These are phyloP conservation scores for Pheosia tremula DNA, from an alignment of 2,888 invertebrate genomes.

Conservation along the genomic window DNA sequence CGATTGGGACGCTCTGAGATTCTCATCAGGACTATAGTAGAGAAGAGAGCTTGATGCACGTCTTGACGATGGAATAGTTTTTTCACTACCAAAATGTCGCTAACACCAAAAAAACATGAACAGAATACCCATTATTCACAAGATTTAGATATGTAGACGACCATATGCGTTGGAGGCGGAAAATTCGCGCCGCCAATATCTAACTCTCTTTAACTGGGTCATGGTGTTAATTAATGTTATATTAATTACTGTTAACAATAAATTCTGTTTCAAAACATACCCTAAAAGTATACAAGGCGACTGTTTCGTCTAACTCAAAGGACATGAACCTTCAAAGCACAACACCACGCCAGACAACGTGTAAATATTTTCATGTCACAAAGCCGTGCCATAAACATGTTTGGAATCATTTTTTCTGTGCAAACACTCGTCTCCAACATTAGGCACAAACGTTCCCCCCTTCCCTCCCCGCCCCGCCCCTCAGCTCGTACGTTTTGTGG, in stretches of 20 bases:
- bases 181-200: no score
- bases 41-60: no score
- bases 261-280: conserved; percentile 1
- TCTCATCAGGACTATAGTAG: background rate
- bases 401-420: conserved; percentile 25
- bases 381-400: conserved; percentile 18
- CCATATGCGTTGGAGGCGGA: no score
- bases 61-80: no score
- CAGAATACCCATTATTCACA: no score
- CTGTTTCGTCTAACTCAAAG: background rate
- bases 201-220: no score
- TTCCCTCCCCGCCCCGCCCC: background rate
- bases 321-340: background rate
- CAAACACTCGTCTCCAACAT: conserved; percentile 9
- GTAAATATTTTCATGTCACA: conserved; percentile 26
- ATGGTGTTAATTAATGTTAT: no score
- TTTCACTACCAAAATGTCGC: no score
- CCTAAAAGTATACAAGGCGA: background rate
- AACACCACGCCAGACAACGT: conserved; percentile 12
- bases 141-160: no score
- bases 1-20: no score
- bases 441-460: conserved; percentile 7
- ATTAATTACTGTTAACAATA: no score
- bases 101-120: no score
- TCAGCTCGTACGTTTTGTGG: conserved; percentile 18